Base-by-base conservation (phyloP, 30 jellyfish, hydroid and myxozoan genomes). In the Cassiopea andromeda region DNA sequence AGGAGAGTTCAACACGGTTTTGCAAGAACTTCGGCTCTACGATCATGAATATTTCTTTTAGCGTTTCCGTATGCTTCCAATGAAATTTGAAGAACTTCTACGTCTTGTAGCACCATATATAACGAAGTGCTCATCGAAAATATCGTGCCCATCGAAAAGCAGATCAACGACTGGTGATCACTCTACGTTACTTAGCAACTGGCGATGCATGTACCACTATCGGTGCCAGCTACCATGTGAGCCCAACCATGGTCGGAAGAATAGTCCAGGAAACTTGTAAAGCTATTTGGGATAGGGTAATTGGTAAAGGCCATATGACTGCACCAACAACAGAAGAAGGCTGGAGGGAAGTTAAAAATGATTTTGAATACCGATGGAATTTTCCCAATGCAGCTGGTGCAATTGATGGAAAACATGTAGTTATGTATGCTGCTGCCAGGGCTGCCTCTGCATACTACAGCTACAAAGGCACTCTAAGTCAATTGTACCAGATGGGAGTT, bases 201-300 rank as follows among this genome's bases (percentile, higher is more conserved):
- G 97, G 97, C 16, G 97, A 83, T 82, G 89, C 94, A 19, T 90
- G 73, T 48, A 15, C 89, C n/a, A 90, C 90, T 44, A 90, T 90
- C 72, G 93, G 90, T 8, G 70, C 85, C 74, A 90, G 78, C 59
- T 90, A 46, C 90, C 64, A 91, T 46, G 82, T 82, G 12, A 83
- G 89, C 76, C 59, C 76, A 12, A 48, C 92, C 27, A 60, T 81
- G 46, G 67, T 90, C 13, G 67, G 94, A 17, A 48, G 84, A 59
- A 73, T 57, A 45, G 71, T 81, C 45, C 14, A 71, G 69, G 94
- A 81, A 81, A 64, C 83, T 15, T 78, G 93, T 59, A 60, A 60
- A 3, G 87, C 89, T 18, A 60, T 88, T 44, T 85, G 93, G 89
- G 59, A 59, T 58, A 67, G 47, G 38, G 15, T 77, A 59, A n/a